Evolutionary conservation across 2,888 invertebrate species (phyloP), one percentile per base, ranked within the genome.

Genomic region (Vesta saturnalis): DNA sequence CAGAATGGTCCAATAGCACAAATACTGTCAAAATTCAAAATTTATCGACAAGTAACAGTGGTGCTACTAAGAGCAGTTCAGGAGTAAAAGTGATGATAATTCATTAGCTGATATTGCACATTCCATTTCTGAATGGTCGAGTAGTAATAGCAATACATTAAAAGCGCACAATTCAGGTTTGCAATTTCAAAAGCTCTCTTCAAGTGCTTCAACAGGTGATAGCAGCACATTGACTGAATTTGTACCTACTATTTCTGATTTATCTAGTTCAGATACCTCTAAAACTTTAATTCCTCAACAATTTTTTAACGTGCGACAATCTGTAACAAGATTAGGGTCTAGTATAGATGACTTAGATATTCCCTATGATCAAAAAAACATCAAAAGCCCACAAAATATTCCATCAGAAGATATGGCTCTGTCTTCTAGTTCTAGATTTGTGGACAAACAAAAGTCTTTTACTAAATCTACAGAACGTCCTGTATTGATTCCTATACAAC

Each of bases 1-100:
- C 94, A 1, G 94, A 95, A 78, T 94, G 94, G 94, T 94, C 94
- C 0, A 94, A 94, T 39, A 94, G 94, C 60, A 94, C 94, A 0
- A 94, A 93, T 74, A 94, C 94, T 0, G 94, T 94, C 0, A 89
- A 94, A 79, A 94, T 92, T 77, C 92, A 91, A 54, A 92, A 92
- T 84, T 85, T 92, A 23, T 92, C 92, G 0, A 91, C 91, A 22
- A 84, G 83, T 62, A 84, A 83, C 70, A 86, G 87, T 76, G 87
- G 87, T 68, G 88, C 88, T 49, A 89, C 88, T 78, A 89, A 89
- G 73, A 89, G 88, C 73, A 87, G 87, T 71, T 86, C 89, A 4
- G 89, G 89, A 67, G 85, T 88, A 69, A 93, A 79, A 93, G 93
- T 73, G 94, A 94, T 77, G 94, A 94, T 77, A 94, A 94, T 59